These are phyloP conservation scores for Vireo altiloquus DNA, from an alignment of 2,113 vertebrate species.

Conservation along the genomic window DNA sequence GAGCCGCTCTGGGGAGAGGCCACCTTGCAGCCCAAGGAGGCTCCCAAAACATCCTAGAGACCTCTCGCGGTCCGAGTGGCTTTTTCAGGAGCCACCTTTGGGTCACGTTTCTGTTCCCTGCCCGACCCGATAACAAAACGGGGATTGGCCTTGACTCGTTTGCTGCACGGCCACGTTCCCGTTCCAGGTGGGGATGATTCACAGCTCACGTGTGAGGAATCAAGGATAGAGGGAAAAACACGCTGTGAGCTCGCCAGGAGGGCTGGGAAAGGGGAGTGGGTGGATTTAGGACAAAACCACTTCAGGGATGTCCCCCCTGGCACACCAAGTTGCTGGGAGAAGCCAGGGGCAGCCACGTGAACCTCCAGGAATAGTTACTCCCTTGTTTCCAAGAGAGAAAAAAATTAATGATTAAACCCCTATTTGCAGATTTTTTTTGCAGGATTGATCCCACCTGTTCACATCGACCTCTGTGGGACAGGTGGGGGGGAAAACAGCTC, in stretches of 20 bases:
- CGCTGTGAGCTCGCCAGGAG: accelerated
- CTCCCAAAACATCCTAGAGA: background rate
- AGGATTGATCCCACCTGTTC: background rate
- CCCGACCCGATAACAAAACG: background rate
- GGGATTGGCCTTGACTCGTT: background rate
- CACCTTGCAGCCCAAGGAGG: background rate
- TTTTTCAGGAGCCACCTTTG: background rate
- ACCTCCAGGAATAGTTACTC: background rate
- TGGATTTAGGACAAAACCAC: background rate
- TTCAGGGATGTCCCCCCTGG: accelerated
- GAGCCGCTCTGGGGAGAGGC: background rate
- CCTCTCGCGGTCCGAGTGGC: accelerated
- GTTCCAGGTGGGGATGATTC: background rate
- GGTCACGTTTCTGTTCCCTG: background rate
- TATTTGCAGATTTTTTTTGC: background rate
- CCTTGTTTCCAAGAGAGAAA: background rate
- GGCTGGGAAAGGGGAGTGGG: background rate
- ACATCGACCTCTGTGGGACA: background rate
- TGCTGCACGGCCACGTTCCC: background rate
- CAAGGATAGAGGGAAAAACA: background rate
- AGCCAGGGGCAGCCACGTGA: background rate
- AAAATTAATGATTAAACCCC: background rate
- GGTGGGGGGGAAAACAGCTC: background rate
- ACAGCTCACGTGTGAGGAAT: background rate
- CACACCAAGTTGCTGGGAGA: accelerated